These are phyloP conservation scores for Gallinago media DNA, from an alignment of 2,113 vertebrate genomes.

Conservation along the genomic window DNA sequence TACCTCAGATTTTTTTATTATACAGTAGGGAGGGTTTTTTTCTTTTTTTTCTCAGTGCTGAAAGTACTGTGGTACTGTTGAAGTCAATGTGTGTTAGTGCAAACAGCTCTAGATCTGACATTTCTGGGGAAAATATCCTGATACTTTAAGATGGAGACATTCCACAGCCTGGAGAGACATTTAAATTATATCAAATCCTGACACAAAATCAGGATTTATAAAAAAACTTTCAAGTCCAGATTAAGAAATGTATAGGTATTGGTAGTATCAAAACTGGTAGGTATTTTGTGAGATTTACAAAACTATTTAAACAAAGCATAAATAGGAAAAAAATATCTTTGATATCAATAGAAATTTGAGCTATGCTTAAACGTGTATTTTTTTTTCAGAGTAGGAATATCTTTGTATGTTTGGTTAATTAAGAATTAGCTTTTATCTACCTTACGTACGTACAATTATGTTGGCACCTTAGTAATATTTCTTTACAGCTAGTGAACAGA, in stretches of 20 bases:
- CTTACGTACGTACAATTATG: neutral
- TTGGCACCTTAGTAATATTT: neutral
- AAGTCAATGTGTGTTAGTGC: neutral
- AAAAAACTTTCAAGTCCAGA: neutral
- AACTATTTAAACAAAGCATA: neutral
- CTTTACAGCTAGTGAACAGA: neutral
- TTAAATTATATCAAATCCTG: neutral
- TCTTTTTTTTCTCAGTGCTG: neutral
- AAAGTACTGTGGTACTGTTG: neutral
- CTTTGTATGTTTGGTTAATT: neutral
- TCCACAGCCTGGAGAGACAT: neutral
- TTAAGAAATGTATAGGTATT: neutral
- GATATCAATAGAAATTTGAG: neutral
- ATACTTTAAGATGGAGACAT: neutral
- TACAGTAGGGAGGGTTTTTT: neutral
- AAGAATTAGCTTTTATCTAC: neutral
- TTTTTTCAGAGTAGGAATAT: neutral
- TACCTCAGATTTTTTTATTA: neutral
- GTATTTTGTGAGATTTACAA: neutral
- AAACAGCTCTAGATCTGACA: neutral
- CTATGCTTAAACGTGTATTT: neutral
- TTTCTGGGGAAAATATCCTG: neutral
- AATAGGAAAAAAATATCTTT: neutral
- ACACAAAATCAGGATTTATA: neutral
- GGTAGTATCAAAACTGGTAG: fast-evolving